Percentiles rank a stretch among this genome's conserved stretches.
Conservation (phyloP, 2,888 invertebrate species). For the Chrysomela aeneicollis region DNA sequence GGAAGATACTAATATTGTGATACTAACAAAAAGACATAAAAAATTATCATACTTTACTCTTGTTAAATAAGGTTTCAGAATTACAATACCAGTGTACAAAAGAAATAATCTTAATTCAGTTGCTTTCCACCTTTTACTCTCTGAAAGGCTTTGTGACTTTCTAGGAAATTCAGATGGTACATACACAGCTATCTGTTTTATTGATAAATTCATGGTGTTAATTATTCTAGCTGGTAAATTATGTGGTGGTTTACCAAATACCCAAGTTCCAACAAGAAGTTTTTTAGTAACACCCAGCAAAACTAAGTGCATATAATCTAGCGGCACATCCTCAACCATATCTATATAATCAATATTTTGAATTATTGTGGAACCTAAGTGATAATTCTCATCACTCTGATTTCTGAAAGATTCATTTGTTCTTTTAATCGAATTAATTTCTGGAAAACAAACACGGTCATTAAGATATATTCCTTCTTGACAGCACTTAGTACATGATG, state of each 20-base stretch:
- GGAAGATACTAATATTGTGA: conserved; percentile 11
- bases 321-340: conserved; percentile 15
- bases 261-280: conserved; percentile 14
- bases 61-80: conserved; percentile 17
- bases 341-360: conserved; percentile 16
- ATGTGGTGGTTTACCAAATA: conserved; percentile 20
- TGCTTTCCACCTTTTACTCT: conserved; percentile 10
- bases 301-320: no score
- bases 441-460: conserved; percentile 6
- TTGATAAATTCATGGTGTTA: conserved; percentile 2
- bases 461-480: conserved; percentile 6
- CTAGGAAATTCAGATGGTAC: conserved; percentile 12
- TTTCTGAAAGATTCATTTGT: conserved; percentile 2
- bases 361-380: conserved; percentile 5
- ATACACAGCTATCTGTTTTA: conserved; percentile 9
- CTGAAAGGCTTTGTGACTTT: conserved; percentile 2
- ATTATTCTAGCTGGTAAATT: conserved; percentile 17
- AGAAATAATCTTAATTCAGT: conserved; percentile 9
- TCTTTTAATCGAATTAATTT: conserved; percentile 8
- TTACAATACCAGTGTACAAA: conserved; percentile 10
- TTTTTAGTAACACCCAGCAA: no score
- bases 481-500: conserved; percentile 12
- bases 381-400: conserved; percentile 15
- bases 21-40: conserved; percentile 12
- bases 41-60: conserved; percentile 2